These are phyloP conservation scores for Steinernema scapterisci DNA, from an alignment of 2,888 invertebrate species.

Conservation along the genomic window DNA sequence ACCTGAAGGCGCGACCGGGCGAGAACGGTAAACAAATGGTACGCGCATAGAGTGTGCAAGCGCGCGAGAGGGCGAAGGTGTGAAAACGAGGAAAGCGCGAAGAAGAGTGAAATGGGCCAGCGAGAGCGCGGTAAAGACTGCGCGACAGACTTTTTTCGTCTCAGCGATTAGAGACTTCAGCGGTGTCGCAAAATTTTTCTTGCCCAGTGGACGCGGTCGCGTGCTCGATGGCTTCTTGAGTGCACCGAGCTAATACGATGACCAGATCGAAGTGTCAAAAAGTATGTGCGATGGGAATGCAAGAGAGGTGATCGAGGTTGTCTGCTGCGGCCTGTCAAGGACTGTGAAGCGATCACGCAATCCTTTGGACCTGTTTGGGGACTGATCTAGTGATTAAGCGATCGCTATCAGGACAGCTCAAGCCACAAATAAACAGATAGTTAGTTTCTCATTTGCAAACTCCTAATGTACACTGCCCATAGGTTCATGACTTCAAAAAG, in stretches of 20 bases:
- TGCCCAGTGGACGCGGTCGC: not conserved
- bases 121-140: not conserved
- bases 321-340: not conserved
- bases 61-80: not conserved
- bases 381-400: not conserved
- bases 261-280: constrained; percentile 31
- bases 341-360: not conserved
- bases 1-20: constrained; percentile 18
- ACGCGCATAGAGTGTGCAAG: not conserved
- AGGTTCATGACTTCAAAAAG: not conserved
- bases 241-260: not conserved
- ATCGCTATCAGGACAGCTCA: not conserved
- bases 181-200: constrained; percentile 26
- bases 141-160: constrained; percentile 4
- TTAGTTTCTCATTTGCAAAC: not conserved
- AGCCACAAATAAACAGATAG: not conserved
- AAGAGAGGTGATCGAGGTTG: not conserved
- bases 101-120: not conserved
- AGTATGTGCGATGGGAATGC: constrained; percentile 21
- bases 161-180: constrained; percentile 6
- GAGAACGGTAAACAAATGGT: constrained; percentile 9
- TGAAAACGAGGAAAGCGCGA: constrained; percentile 7
- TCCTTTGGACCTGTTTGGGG: not conserved
- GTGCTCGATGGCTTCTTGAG: constrained; percentile 3
- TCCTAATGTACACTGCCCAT: not conserved